These are phyloP conservation scores for Neomicropteryx cornuta DNA, from an alignment of 1,140 invertebrate genomes.

Conservation along the genomic window DNA sequence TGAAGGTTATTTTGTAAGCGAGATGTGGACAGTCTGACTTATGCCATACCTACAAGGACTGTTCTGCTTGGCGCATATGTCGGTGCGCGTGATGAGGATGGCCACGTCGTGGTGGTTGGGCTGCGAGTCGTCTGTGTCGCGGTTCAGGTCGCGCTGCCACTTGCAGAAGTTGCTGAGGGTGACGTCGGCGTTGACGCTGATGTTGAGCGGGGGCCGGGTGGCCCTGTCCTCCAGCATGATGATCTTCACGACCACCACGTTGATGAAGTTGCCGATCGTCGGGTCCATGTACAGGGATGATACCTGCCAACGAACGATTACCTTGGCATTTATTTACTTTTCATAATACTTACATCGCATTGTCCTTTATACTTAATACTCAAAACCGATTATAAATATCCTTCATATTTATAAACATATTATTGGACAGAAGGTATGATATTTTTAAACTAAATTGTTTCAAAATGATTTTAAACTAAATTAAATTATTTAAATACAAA, in stretches of 20 bases:
- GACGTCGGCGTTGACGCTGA: slow-evolving; percentile 70
- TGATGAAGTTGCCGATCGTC: slow-evolving; percentile 80
- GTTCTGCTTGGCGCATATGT: slow-evolving; percentile 73
- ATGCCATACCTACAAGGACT: slow-evolving; percentile 45
- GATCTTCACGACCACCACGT: slow-evolving; percentile 76
- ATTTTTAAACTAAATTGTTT: too few species aligned
- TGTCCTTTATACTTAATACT: too few species aligned
- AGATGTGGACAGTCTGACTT: too few species aligned
- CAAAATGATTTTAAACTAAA: too few species aligned
- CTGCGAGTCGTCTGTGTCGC: slow-evolving; percentile 56
- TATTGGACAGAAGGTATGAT: too few species aligned
- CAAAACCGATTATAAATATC: too few species aligned
- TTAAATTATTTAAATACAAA: too few species aligned
- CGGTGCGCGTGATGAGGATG: slow-evolving; percentile 77
- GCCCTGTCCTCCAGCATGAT: slow-evolving; percentile 59
- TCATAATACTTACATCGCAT: too few species aligned
- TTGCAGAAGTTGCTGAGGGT: slow-evolving; percentile 77
- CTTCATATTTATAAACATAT: too few species aligned
- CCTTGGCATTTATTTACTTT: too few species aligned
- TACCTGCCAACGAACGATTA: slow-evolving; percentile 40
- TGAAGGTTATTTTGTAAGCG: too few species aligned
- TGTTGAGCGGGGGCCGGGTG: slow-evolving; percentile 58
- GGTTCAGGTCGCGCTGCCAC: slow-evolving; percentile 75
- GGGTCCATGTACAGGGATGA: slow-evolving; percentile 77
- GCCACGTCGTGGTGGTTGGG: slow-evolving; percentile 90